Conservation (phyloP, 2,113 vertebrate genomes). For the Rostratula benghalensis region DNA sequence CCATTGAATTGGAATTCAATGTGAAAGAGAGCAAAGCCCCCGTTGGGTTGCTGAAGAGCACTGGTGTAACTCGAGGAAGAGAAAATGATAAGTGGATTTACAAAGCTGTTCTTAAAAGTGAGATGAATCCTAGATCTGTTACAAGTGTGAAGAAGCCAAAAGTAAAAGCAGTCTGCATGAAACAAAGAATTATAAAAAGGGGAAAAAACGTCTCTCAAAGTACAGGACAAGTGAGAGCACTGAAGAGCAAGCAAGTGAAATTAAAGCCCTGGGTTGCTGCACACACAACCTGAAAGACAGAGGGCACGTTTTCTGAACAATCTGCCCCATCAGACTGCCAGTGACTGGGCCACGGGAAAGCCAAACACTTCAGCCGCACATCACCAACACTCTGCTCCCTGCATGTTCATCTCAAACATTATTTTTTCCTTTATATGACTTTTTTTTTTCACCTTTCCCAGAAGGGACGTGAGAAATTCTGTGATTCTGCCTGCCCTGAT, state of each 20-base stretch:
- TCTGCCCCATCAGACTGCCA: neutral
- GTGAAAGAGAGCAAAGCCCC: neutral
- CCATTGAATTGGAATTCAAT: neutral
- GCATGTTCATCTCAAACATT: neutral
- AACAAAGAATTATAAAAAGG: neutral
- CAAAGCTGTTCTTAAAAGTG: neutral
- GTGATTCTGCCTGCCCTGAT: neutral
- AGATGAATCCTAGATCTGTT: neutral
- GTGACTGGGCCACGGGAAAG: neutral
- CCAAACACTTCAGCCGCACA: fast-evolving
- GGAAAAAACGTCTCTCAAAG: neutral
- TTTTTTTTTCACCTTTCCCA: neutral
- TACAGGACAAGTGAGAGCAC: neutral
- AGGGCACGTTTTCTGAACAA: neutral
- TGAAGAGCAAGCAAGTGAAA: neutral
- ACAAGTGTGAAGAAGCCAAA: neutral
- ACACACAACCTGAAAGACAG: neutral
- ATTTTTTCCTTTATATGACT: neutral
- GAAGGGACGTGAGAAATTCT: neutral
- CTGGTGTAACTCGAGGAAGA: neutral
- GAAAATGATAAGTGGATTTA: neutral
- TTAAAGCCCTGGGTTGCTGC: neutral
- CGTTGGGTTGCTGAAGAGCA: neutral
- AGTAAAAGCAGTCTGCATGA: neutral
- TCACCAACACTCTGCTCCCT: fast-evolving